Percentiles rank a stretch among this genome's conserved stretches.
Conservation (phyloP, 2,888 invertebrate species). For the Microctonus aethiopoides region DNA sequence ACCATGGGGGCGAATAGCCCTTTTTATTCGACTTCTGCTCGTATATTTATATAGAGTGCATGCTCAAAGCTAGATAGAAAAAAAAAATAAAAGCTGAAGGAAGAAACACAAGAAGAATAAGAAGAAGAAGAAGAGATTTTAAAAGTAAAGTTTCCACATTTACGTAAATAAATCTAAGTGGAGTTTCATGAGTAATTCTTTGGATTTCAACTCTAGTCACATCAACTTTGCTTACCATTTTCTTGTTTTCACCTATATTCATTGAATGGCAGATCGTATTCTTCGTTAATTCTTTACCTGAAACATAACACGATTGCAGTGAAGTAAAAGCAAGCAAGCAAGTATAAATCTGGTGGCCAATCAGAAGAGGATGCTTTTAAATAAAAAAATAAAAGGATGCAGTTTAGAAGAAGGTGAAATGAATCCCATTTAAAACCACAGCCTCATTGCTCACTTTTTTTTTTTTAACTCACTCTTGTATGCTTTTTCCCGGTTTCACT, state of each 20-base stretch:
- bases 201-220: constrained; percentile 38
- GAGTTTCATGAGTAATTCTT: constrained; percentile 48
- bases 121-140: neutral
- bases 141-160: neutral
- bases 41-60: neutral
- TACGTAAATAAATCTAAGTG: constrained; percentile 26
- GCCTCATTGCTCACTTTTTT: constrained; percentile 36
- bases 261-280: neutral
- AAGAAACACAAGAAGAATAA: neutral
- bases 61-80: neutral
- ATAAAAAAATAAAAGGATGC: neutral
- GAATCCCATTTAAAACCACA: constrained; percentile 42
- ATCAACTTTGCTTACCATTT: too few relatives aligned
- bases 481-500: constrained; percentile 33
- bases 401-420: constrained; percentile 20
- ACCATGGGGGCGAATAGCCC: neutral
- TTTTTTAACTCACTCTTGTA: constrained; percentile 16
- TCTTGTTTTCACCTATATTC: neutral
- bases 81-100: neutral
- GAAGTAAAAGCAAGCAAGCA: constrained; percentile 47
- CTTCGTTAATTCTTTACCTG: neutral
- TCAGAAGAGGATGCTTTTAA: constrained; percentile 20
- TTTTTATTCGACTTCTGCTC: neutral
- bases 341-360: constrained; percentile 48
- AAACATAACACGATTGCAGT: neutral